phyloP scores from a whole-genome alignment of 1,140 invertebrate species.

The Ceratosolen fusciceps region DNA sequence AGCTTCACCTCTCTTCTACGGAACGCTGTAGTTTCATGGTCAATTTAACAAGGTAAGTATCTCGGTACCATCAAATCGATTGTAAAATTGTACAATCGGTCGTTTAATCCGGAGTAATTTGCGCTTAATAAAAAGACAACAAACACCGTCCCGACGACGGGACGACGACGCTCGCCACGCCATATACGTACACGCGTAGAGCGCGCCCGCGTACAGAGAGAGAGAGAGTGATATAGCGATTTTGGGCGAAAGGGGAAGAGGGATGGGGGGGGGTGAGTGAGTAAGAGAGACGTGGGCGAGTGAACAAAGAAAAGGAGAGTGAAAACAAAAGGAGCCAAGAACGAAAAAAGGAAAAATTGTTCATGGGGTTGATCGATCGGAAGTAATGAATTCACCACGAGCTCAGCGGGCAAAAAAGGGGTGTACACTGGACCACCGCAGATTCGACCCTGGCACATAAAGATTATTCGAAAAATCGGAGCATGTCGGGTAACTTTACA shows the following conservation, averaged over 20 bases:
- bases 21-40: slow-evolving; percentile 26
- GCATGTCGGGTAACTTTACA: slow-evolving; percentile 64
- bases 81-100: slow-evolving; percentile 25
- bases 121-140: slow-evolving; percentile 11
- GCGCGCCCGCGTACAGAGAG: too few species aligned
- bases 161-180: too few species aligned
- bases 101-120: slow-evolving; percentile 1
- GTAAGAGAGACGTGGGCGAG: background rate
- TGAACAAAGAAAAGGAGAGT: slow-evolving; percentile 19
- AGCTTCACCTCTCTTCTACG: slow-evolving; percentile 6
- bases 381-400: slow-evolving; percentile 32
- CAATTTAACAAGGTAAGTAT: slow-evolving; percentile 25
- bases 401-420: slow-evolving; percentile 22
- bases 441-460: slow-evolving; percentile 39
- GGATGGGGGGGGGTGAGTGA: background rate
- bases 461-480: slow-evolving; percentile 49
- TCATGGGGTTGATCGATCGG: slow-evolving; percentile 23
- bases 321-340: background rate
- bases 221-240: too few species aligned
- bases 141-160: too few species aligned
- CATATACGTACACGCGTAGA: too few species aligned
- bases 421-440: slow-evolving; percentile 25
- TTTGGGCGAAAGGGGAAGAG: too few species aligned
- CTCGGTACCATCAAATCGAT: slow-evolving; percentile 24
- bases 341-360: slow-evolving; percentile 2